Base-by-base conservation (phyloP, 53 echinoderm and acorn worm genomes). In the Zoroaster sp. region DNA sequence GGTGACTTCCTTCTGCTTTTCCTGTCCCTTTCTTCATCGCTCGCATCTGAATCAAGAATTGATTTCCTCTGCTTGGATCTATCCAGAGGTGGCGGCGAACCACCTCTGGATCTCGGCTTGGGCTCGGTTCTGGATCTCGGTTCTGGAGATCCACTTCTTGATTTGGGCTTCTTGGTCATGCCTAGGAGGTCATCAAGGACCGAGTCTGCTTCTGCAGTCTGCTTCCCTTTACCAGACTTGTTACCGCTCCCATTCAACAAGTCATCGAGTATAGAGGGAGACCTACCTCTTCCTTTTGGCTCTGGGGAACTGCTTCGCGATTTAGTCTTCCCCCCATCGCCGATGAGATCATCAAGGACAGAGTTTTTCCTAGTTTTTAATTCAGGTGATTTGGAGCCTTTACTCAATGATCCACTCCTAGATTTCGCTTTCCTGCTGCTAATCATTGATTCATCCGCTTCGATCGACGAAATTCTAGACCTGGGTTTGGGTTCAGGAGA, bases 221-320 rank as follows among this genome's bases (percentile, higher is more conserved):
- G 73, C 75, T 75, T 87, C 20, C 13, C 77, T 35, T 72, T 80
- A 10, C 34, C 65, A 1, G 59, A 1, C 33, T 89, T 89, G 52
- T 49, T 59, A 10, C 73, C 30, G 4, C 65, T 73, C 42, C 81
- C 73, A 41, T 49, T 73, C 12, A 89, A 63, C 28, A 89, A 65
- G 14, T 89, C 82, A 52, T 89, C 89, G 35, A 89, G 31, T 10
- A 66, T 32, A 12, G 82, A 91, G 42, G 86, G 86, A 42, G 91
- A 86, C 39, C 74, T 79, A 18, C 41, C 69, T 55, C 71, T 68
- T 13, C 76, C 53, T 28, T 87, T 77, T 13, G 75, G 87, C 40
- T 75, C 75, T 39, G 91, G 91, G 39, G 91, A 91, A n/a, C 46
- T 65, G 34, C 75, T 67, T 25, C 79, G 78, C 13, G 92, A 91